A percentile compares a stretch with the other conserved stretches of the same genome.
Conservation (phyloP, 2,888 invertebrate genomes). For the Phalera bucephala region DNA sequence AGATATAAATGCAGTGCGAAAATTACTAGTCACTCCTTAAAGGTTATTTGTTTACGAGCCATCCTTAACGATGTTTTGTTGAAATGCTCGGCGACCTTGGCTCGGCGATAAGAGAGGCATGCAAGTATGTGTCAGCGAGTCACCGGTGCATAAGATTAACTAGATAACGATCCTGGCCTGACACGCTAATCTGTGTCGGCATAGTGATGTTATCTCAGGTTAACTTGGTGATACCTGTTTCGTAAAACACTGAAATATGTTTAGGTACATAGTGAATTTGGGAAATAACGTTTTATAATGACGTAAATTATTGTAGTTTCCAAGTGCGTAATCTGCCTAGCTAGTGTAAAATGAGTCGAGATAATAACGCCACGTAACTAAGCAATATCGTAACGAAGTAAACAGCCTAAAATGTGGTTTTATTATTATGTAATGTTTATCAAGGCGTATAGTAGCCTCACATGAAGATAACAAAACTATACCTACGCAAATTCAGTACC, state of each 20-base stretch:
- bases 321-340: no score
- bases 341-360: no score
- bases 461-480: no score
- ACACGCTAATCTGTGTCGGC: constrained; percentile 36
- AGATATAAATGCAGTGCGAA: no score
- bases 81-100: constrained; percentile 48
- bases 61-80: constrained; percentile 14
- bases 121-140: constrained; percentile 39
- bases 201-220: constrained; percentile 17
- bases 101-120: constrained; percentile 54
- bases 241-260: constrained; percentile 1
- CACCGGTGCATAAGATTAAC: constrained; percentile 58
- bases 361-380: no score
- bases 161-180: constrained; percentile 42
- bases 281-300: no score
- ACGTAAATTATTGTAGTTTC: no score
- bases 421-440: no score
- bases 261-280: background rate
- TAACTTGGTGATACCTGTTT: constrained; percentile 9
- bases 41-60: background rate
- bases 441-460: no score
- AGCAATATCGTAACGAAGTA: no score
- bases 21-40: background rate
- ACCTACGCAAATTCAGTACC: no score
- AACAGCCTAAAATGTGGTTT: no score